Conservation (phyloP, 37 sponge, comb jelly and placozoan genomes). For the Eunapius fragilis region DNA sequence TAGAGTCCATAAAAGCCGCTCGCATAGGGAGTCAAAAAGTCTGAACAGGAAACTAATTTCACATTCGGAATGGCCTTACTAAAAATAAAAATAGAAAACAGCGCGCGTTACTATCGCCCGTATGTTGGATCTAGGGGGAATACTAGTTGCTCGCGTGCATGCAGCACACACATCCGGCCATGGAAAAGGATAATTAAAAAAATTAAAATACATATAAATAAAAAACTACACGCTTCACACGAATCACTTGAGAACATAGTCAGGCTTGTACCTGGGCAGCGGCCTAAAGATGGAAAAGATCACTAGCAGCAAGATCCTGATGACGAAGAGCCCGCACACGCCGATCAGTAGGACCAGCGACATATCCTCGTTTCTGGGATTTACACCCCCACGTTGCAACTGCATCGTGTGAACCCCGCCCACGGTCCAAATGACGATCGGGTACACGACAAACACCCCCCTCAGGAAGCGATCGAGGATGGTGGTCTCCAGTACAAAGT, state of each 20-base stretch:
- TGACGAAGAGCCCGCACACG: neutral
- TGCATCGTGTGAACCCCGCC: slow-evolving; percentile 7
- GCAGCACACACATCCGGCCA: too few species aligned
- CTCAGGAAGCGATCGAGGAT: slow-evolving; percentile 30
- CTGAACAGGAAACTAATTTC: too few species aligned
- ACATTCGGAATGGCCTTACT: too few species aligned
- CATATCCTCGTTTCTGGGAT: neutral
- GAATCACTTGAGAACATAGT: neutral
- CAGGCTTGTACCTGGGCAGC: neutral
- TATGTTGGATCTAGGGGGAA: too few species aligned
- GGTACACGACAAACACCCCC: slow-evolving; percentile 35
- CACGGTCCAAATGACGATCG: slow-evolving; percentile 46
- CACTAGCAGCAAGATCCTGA: slow-evolving; percentile 11
- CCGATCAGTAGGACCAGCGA: slow-evolving; percentile 6
- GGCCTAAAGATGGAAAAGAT: slow-evolving; percentile 29
- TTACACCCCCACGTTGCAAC: slow-evolving; percentile 14
- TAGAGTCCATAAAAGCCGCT: too few species aligned
- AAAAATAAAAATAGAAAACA: too few species aligned
- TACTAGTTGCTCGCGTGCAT: too few species aligned
- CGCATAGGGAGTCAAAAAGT: too few species aligned
- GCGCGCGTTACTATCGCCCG: too few species aligned
- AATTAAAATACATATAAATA: too few species aligned
- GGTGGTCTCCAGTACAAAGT: slow-evolving; percentile 52
- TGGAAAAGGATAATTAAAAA: too few species aligned
- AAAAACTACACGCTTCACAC: too few species aligned